These are phyloP conservation scores for Parapristionchus giblindavisi DNA, from an alignment of 2,888 invertebrate genomes.

Conservation along the genomic window DNA sequence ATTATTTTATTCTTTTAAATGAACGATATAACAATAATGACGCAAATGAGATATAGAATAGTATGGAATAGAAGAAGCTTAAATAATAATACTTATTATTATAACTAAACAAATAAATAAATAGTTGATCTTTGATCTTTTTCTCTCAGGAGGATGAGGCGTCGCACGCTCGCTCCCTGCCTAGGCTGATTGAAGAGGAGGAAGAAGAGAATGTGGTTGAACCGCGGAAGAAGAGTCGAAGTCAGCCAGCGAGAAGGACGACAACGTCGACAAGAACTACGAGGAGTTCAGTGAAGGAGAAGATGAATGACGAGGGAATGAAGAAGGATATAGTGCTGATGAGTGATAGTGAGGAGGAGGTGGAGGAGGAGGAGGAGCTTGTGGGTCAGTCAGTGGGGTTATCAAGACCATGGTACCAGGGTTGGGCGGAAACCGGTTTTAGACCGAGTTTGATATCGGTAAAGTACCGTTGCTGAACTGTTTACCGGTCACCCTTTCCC, in stretches of 20 bases:
- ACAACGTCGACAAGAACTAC: background rate
- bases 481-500: no score
- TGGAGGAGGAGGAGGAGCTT: background rate
- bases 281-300: background rate
- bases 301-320: background rate
- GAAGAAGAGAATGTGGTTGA: background rate
- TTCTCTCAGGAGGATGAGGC: no score
- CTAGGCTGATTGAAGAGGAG: background rate
- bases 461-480: no score
- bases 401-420: background rate
- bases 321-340: slow-evolving; percentile 7
- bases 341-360: slow-evolving; percentile 12
- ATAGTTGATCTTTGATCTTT: no score
- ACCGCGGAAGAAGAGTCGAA: background rate
- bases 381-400: background rate
- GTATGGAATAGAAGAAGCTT: no score
- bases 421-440: no score
- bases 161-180: background rate
- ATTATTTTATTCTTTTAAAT: background rate
- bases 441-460: no score
- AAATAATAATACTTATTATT: no score
- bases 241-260: background rate
- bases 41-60: no score
- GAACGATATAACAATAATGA: no score
- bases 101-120: no score